Conservation (phyloP, 2,888 invertebrate genomes). For the Galeopsomyia nigrocyanea region DNA sequence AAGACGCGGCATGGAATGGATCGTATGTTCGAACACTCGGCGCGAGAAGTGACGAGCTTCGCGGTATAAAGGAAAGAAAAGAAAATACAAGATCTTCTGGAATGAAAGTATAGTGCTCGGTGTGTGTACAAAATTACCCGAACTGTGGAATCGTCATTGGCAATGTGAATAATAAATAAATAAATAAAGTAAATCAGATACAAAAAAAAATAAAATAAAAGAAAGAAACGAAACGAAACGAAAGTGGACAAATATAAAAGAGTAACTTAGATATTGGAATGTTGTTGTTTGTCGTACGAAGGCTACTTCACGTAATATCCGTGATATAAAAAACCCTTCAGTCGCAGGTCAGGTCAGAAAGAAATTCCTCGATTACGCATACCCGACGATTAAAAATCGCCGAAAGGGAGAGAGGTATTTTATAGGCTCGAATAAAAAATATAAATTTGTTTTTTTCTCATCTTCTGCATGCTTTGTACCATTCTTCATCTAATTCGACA, state of each 20-base stretch:
- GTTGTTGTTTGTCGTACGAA: constrained; percentile 26
- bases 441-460: constrained; percentile 34
- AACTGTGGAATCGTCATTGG: constrained; percentile 24
- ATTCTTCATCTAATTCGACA: constrained; percentile 42
- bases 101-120: constrained; percentile 25
- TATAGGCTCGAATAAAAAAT: constrained; percentile 46
- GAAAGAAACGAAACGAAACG: no score
- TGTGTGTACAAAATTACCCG: neutral
- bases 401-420: constrained; percentile 18
- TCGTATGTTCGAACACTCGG: constrained; percentile 22
- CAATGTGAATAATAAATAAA: constrained; percentile 33
- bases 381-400: constrained; percentile 13
- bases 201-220: no score
- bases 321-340: constrained; percentile 23
- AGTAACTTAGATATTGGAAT: constrained; percentile 31
- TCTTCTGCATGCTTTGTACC: constrained; percentile 37
- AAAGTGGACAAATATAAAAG: neutral
- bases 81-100: constrained; percentile 17
- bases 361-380: constrained; percentile 19
- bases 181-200: constrained; percentile 33
- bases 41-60: constrained; percentile 9
- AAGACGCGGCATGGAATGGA: constrained; percentile 38
- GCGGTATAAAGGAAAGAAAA: neutral
- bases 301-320: constrained; percentile 11
- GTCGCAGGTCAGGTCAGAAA: constrained; percentile 16